phyloP scores from a whole-genome alignment of 2,113 vertebrate genomes.

The Tetrao urogallus region DNA sequence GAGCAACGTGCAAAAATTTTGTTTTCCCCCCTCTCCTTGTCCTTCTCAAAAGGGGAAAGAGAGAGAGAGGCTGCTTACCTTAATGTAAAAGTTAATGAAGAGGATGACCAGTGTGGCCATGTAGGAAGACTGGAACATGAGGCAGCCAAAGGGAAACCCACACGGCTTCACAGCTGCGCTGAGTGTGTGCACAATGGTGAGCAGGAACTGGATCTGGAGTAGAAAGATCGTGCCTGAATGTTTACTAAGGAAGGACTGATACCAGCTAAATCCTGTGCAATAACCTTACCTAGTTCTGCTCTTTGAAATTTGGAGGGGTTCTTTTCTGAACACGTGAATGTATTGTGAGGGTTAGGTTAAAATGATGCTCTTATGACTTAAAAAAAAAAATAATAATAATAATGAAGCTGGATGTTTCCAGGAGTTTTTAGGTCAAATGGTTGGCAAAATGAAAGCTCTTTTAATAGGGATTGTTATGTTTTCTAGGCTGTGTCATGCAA shows the following conservation, averaged over 20 bases:
- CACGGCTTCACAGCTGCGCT: conserved; percentile 85
- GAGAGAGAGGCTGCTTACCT: conserved; percentile 75
- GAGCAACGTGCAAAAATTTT: neutral
- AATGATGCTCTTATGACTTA: neutral
- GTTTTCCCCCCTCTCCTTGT: rapidly evolving
- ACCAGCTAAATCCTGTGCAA: neutral
- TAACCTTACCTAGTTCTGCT: neutral
- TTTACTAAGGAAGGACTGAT: neutral
- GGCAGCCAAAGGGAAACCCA: conserved; percentile 87
- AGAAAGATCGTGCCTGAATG: neutral
- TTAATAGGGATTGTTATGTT: neutral
- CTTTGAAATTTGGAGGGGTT: neutral
- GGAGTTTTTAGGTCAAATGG: neutral
- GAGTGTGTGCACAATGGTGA: conserved; percentile 88
- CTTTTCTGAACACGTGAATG: neutral
- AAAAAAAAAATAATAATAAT: neutral
- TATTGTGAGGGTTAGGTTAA: neutral
- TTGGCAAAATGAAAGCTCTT: neutral
- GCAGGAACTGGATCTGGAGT: conserved; percentile 85
- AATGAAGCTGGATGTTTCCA: neutral
- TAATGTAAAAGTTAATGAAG: conserved; percentile 88
- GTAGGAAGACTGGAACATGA: conserved; percentile 89
- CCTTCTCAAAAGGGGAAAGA: neutral
- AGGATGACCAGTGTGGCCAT: conserved; percentile 88
- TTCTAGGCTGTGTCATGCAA: rapidly evolving